These are phyloP conservation scores for Helicolenus hilgendorfi DNA, from an alignment of 2,797 vertebrate genomes.

Conservation along the genomic window DNA sequence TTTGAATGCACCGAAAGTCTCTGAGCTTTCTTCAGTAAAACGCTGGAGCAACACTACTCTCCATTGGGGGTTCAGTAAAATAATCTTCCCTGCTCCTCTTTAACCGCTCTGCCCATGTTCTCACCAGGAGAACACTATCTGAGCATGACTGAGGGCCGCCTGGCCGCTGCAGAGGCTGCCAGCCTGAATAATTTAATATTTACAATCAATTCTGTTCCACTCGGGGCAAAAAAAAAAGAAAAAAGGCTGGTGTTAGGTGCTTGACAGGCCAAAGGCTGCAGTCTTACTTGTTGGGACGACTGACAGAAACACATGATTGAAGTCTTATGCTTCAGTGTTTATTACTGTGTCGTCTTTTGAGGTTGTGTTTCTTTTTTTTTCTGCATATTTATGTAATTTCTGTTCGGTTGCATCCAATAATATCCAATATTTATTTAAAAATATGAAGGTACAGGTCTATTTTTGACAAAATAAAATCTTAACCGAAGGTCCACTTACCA, in stretches of 20 bases:
- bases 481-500: neutral
- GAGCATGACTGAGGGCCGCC: conserved; percentile 56
- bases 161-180: conserved; percentile 36
- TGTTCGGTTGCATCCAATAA: neutral
- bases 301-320: conserved; percentile 9
- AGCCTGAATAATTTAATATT: conserved; percentile 77
- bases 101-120: conserved; percentile 64
- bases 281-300: neutral
- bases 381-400: neutral
- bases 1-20: neutral
- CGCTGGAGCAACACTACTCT: conserved; percentile 47
- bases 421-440: neutral
- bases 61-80: conserved; percentile 65
- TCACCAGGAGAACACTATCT: conserved; percentile 70
- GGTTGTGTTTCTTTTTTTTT: neutral
- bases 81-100: conserved; percentile 58
- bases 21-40: conserved; percentile 13
- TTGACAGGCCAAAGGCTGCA: conserved; percentile 35
- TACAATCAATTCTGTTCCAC: conserved; percentile 71
- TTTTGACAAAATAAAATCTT: neutral
- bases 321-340: neutral
- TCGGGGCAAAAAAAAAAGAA: neutral
- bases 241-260: conserved; percentile 3
- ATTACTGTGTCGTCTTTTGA: conserved; percentile 47
- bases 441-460: neutral